phyloP scores from a whole-genome alignment of 2,797 vertebrate genomes.

The Platyrinchus mystaceus region DNA sequence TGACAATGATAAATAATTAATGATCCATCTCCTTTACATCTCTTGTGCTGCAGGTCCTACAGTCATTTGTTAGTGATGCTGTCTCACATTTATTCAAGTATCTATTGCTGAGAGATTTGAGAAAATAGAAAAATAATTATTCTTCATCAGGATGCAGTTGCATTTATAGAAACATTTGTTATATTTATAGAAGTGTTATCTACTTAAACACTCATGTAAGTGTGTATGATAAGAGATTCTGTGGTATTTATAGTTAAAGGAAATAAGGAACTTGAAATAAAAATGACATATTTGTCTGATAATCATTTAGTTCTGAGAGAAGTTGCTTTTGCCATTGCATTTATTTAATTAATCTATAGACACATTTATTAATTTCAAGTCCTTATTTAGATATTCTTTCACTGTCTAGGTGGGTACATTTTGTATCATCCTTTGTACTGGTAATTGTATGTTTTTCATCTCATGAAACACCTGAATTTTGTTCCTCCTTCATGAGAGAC shows the following conservation, averaged over 20 bases:
- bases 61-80: neutral
- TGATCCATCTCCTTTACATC: neutral
- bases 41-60: neutral
- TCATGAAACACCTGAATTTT: neutral
- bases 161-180: slow-evolving; percentile 39
- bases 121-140: slow-evolving; percentile 58
- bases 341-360: neutral
- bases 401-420: neutral
- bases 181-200: slow-evolving; percentile 37
- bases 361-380: neutral
- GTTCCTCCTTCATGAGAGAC: neutral
- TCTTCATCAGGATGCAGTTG: slow-evolving; percentile 21
- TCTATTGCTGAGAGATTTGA: neutral
- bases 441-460: neutral
- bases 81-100: slow-evolving; percentile 27
- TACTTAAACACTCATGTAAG: neutral
- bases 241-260: neutral
- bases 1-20: slow-evolving; percentile 27
- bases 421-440: neutral
- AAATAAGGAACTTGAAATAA: slow-evolving; percentile 23
- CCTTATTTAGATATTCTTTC: neutral
- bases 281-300: neutral
- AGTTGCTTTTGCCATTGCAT: neutral
- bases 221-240: neutral
- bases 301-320: neutral